phyloP scores from a whole-genome alignment of 2,888 invertebrate species.

The Pasiphila rectangulata region DNA sequence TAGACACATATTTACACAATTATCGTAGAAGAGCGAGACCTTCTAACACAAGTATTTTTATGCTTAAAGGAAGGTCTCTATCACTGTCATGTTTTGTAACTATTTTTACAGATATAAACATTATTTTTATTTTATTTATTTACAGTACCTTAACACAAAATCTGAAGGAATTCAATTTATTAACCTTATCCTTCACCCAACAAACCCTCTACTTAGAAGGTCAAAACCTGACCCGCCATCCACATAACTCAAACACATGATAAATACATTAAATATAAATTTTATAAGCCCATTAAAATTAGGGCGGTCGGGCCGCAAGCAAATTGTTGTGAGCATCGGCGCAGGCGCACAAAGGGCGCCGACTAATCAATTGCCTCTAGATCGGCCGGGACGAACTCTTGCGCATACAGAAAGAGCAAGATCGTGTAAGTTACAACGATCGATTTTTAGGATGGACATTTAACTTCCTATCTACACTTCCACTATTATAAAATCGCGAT shows the following conservation, averaged over 20 bases:
- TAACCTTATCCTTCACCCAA: too few relatives aligned
- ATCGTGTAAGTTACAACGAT: not conserved
- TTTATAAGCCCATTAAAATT: slow-evolving; percentile 81
- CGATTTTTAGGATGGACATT: not conserved
- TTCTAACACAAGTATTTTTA: too few relatives aligned
- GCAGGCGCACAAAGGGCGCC: slow-evolving; percentile 67
- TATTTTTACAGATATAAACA: too few relatives aligned
- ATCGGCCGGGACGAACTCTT: slow-evolving; percentile 48
- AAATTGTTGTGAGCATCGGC: slow-evolving; percentile 77
- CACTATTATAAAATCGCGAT: too few relatives aligned
- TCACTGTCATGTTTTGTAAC: too few relatives aligned
- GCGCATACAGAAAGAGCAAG: slow-evolving; percentile 13
- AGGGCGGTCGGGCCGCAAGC: slow-evolving; percentile 78
- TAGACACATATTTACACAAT: too few relatives aligned
- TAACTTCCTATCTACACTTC: too few relatives aligned
- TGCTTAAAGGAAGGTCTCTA: too few relatives aligned
- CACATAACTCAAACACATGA: slow-evolving; percentile 55
- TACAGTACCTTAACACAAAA: too few relatives aligned
- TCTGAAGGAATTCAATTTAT: too few relatives aligned
- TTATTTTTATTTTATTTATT: too few relatives aligned
- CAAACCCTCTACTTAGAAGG: not conserved
- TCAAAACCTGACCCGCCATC: slow-evolving; percentile 35
- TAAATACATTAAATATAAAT: slow-evolving; percentile 80
- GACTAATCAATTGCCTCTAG: slow-evolving; percentile 75
- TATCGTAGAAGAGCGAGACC: too few relatives aligned